These are phyloP conservation scores for Leguminivora glycinivorella DNA, from an alignment of 1,140 invertebrate species.

Conservation along the genomic window DNA sequence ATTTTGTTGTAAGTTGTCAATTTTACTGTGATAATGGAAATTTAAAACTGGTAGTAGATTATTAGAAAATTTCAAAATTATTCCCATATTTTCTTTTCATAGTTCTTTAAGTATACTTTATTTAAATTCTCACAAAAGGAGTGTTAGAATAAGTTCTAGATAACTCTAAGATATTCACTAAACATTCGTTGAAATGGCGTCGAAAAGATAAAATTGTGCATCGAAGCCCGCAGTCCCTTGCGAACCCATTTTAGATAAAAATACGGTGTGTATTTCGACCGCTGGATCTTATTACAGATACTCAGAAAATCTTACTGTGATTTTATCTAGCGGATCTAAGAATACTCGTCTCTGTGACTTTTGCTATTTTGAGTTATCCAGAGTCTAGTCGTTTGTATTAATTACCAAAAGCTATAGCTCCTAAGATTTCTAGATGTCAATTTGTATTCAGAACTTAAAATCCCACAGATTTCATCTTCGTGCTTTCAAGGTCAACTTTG, in stretches of 20 bases:
- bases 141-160: not conserved
- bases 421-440: not conserved
- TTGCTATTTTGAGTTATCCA: too few species aligned
- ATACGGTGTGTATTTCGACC: not conserved
- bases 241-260: not conserved
- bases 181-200: conserved; percentile 5
- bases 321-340: too few species aligned
- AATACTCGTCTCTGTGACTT: too few species aligned
- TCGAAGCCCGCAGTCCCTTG: not conserved
- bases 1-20: not conserved
- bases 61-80: too few species aligned
- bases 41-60: too few species aligned
- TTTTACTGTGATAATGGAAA: not conserved
- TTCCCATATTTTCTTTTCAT: too few species aligned
- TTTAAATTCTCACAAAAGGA: too few species aligned
- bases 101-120: too few species aligned
- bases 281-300: not conserved
- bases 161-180: not conserved
- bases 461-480: not conserved
- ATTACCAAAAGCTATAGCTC: not conserved
- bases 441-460: not conserved
- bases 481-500: too few species aligned
- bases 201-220: conserved; percentile 5
- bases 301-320: not conserved
- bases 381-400: not conserved